A percentile compares a stretch with the other conserved stretches of the same genome.
phyloP scores from a whole-genome alignment of 2,113 vertebrate genomes.

The Macquaria australasica region DNA sequence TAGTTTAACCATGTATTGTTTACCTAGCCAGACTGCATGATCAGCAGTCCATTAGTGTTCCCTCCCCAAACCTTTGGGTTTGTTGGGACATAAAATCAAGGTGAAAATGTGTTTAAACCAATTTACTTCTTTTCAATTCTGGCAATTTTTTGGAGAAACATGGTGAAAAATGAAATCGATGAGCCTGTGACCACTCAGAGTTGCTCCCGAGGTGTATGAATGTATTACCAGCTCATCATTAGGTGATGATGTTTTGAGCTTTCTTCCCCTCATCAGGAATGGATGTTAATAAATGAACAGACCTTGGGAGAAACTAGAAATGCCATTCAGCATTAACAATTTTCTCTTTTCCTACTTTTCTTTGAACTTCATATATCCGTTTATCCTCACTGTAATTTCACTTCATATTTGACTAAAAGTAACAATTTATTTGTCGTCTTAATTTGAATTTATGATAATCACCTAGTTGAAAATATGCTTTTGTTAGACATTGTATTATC shows the following conservation, averaged over 20 bases:
- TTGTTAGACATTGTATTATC: background rate
- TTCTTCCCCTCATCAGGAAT: slow-evolving; percentile 21
- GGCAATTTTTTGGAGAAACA: background rate
- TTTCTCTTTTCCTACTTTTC: background rate
- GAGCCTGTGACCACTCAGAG: slow-evolving; percentile 1
- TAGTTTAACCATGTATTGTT: background rate
- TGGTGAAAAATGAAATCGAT: background rate
- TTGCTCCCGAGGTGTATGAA: slow-evolving; percentile 5
- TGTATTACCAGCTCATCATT: slow-evolving; percentile 38
- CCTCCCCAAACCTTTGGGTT: background rate
- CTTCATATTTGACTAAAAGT: background rate
- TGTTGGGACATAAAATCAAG: background rate
- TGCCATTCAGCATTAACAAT: background rate
- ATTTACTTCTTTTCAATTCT: background rate
- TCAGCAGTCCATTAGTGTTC: background rate
- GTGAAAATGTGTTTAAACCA: background rate
- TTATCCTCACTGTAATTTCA: slow-evolving; percentile 1
- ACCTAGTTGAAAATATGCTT: background rate
- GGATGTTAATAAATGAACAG: slow-evolving; percentile 30
- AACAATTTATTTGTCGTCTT: background rate
- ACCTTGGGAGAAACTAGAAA: slow-evolving; percentile 1
- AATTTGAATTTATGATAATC: background rate
- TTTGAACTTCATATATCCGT: background rate
- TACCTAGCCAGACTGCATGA: background rate
- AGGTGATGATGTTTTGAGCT: slow-evolving; percentile 18